Conservation (phyloP, 2,888 invertebrate genomes). For the Drosophila rubida region DNA sequence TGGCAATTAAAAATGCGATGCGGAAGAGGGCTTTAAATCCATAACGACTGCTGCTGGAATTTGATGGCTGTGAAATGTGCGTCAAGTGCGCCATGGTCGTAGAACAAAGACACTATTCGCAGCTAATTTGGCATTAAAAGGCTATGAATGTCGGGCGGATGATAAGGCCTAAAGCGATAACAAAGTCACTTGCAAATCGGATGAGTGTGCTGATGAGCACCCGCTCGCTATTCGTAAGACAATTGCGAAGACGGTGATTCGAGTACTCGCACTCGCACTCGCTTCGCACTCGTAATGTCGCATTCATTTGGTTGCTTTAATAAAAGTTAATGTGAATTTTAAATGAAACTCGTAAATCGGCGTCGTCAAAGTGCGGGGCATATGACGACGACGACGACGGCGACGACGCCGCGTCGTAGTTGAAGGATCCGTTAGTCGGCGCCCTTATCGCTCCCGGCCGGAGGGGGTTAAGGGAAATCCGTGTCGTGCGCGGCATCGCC, state of each 20-base stretch:
- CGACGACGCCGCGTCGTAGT: constrained; percentile 37
- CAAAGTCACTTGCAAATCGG: constrained; percentile 45
- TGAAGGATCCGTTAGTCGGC: constrained; percentile 24
- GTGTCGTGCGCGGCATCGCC: constrained; percentile 62
- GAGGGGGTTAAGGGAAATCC: constrained; percentile 63
- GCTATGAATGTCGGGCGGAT: constrained; percentile 46
- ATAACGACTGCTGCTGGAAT: constrained; percentile 30
- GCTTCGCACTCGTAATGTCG: constrained; percentile 28
- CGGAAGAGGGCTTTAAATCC: constrained; percentile 4
- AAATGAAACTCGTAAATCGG: constrained; percentile 70
- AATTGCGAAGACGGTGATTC: constrained; percentile 52
- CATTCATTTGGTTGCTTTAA: constrained; percentile 70
- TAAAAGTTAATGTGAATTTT: constrained; percentile 75
- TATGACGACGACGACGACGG: constrained; percentile 36
- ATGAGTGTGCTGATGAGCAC: neutral
- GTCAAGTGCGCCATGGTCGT: constrained; percentile 31
- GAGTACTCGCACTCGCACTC: constrained; percentile 13
- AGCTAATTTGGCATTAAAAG: constrained; percentile 69
- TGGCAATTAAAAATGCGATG: constrained; percentile 5
- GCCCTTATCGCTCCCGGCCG: neutral
- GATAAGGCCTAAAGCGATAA: constrained; percentile 54
- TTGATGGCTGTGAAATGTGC: constrained; percentile 34
- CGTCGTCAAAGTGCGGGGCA: constrained; percentile 55
- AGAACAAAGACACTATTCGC: constrained; percentile 61
- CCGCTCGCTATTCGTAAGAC: constrained; percentile 37